Conservation (phyloP, 2,888 invertebrate species). For the Alitta virens region DNA sequence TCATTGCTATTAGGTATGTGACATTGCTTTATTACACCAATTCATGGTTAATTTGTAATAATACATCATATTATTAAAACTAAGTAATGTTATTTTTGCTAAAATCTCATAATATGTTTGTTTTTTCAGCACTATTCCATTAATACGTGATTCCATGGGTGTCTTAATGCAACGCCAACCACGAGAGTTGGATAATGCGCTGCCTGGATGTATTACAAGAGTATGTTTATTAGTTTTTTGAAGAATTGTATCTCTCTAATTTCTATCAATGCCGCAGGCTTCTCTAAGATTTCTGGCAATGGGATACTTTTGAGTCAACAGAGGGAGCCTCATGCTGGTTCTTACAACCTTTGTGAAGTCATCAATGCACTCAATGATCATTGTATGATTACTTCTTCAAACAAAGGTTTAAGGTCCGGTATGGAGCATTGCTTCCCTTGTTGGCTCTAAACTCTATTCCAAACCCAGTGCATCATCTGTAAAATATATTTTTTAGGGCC, state of each 20-base stretch:
- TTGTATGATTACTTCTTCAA: too few relatives aligned
- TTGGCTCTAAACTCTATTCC: too few relatives aligned
- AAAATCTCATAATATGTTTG: neutral
- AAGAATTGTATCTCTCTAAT: neutral
- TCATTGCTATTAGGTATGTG: conserved; percentile 82
- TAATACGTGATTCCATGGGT: conserved; percentile 73
- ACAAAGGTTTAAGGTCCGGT: too few relatives aligned
- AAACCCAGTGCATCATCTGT: too few relatives aligned
- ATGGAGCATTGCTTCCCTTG: too few relatives aligned
- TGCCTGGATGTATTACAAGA: conserved; percentile 82
- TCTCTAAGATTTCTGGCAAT: too few relatives aligned
- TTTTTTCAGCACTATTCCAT: conserved; percentile 55
- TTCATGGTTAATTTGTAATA: neutral
- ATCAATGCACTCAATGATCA: too few relatives aligned
- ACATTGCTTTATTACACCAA: neutral
- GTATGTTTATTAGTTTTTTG: conserved; percentile 38
- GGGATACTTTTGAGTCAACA: too few relatives aligned
- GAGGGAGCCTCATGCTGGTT: too few relatives aligned
- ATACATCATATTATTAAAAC: neutral
- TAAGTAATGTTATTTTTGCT: neutral
- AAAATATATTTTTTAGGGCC: too few relatives aligned
- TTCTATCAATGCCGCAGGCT: too few relatives aligned
- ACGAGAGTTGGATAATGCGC: conserved; percentile 71
- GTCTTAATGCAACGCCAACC: conserved; percentile 96
- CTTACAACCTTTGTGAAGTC: too few relatives aligned